Evolutionary conservation across 2,797 vertebrate species (phyloP), one percentile per base, ranked within the genome.

Genomic region (Crocodylus rhombifer): DNA sequence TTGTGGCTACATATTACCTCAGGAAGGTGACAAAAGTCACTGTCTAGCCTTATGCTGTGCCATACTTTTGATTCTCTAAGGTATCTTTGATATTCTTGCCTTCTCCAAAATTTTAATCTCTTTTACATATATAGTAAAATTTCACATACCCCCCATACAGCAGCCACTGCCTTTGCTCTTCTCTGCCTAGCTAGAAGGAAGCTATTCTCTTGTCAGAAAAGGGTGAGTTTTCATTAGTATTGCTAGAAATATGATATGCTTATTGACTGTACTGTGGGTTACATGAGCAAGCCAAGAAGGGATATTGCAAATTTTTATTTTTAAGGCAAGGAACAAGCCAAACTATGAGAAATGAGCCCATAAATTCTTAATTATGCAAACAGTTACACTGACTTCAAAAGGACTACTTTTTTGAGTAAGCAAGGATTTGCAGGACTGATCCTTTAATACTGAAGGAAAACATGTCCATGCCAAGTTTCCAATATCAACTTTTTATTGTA

Each of bases 291-390:
- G 91, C 94, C 91, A 93, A 78, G 74, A 91, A 65, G 30, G 62
- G 74, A 65, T 76, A 87, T 26, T 87, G 78, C 58, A 79, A 20
- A 58, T 89, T 93, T 89, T 87, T 91, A 81, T 71, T 93, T 93
- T 87, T 79, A 87, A 91, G 60, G 77, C 74, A 84, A 91, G 57
- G 77, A 2, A 2, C 74, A 81, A 81, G 61, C 86, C 82, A 92
- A 87, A 65, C 28, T 69, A 78, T 64, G 61, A 89, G 57, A 26
- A 62, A 3, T 79, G 26, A 77, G 79, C 67, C 77, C 87, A 79
- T 89, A 89, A 95, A 89, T 89, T 77, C 55, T 84, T 71, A 76
- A 73, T 65, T 73, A 64, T 79, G 62, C 62, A 91, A 84, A 74
- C 23, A 79, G 73, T 25, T 79, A 55, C 80, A 84, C 57, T 93